Evolutionary conservation across 2,113 vertebrate species (phyloP), one percentile per base, ranked within the genome.

Genomic region (Alethe castanea): DNA sequence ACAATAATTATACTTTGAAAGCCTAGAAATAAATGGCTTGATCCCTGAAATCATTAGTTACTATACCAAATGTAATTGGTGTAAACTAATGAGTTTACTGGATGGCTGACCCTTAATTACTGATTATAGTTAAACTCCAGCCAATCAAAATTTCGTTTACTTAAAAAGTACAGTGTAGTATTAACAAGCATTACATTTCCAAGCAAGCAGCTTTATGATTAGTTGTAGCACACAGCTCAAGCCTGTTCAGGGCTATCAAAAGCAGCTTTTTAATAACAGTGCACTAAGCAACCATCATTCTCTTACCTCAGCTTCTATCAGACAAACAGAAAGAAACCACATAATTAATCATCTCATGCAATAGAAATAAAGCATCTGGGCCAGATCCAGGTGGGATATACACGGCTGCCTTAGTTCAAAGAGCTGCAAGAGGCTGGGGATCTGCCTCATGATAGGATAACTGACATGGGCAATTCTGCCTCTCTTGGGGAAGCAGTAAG

Each of bases 1-100:
- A 97, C 97, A 98, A 98, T 98, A 98, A 98, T 98, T 98, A 98
- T 97, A 97, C 98, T 98, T 97, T 97, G 97, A 98, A 98, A 98
- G 97, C 97, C 96, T 97, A 97, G 97, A 97, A 98, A 98, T 97
- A 98, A 98, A 98, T 98, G 98, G 97, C 97, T 98, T 97, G 97
- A 98, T 97, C 96, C 97, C 96, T 96, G 96, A 97, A 98, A 97
- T 98, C 98, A 98, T 97, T 98, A 98, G 98, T 98, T 98, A 96
- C 96, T 98, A 97, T 97, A 98, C 98, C 97, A 97, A 97, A 97
- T 97, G 97, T 98, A 98, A 98, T 98, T 98, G 98, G 98, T 98
- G 97, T 98, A 98, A 98, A 98, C 98, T 98, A 98, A 98, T 97
- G 97, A 98, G 97, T 98, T 98, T 98, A 97, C 97, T 98, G 96